Base-by-base conservation (phyloP, 1,140 invertebrate species). In the Drosophila bocqueti region DNA sequence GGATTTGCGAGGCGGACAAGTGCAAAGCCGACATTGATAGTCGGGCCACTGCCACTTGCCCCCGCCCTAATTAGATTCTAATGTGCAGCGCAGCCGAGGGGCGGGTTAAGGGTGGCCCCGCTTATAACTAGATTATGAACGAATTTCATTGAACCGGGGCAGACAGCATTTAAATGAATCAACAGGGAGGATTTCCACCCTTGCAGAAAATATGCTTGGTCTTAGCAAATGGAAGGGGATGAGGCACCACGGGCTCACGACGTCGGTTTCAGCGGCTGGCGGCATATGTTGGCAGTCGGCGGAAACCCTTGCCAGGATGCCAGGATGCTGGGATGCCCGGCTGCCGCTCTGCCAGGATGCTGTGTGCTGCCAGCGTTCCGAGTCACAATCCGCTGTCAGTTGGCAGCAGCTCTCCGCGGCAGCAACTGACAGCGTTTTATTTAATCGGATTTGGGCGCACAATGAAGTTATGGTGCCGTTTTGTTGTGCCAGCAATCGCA, bases 41-140 rank as follows among this genome's bases (percentile, higher is more conserved):
- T 66, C 50, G 21, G 50, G 0, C 55, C 36, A 50, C 46, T 65
- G 50, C 58, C 69, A 60, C 77, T 58, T 50, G 63, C 62, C 75
- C 67, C 67, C 54, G 55, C 69, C 67, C 79, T 91, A 91, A 91
- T 91, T 91, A 91, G 76, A 91, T 74, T 91, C 87, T 87, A 91
- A 91, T 91, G 60, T 91, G 87, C 83, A 91, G 47, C 52, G 9
- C 52, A 81, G 58, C 38, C 43, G 50, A 59, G 61, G 66, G 67
- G 75, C 36, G 52, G 34, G 42, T 36, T 63, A 40, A 24, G 55
- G 45, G 47, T 61, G 52, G 57, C 52, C 34, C 47, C 34, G 76
- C 73, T 86, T 77, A 91, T 91, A 81, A 91, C 86, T 91, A 86
- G 90, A 91, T 91, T 90, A 91, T 87, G 83, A 91, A 83, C 79